phyloP scores from a whole-genome alignment of 2,888 invertebrate species.

The Busseola fusca region DNA sequence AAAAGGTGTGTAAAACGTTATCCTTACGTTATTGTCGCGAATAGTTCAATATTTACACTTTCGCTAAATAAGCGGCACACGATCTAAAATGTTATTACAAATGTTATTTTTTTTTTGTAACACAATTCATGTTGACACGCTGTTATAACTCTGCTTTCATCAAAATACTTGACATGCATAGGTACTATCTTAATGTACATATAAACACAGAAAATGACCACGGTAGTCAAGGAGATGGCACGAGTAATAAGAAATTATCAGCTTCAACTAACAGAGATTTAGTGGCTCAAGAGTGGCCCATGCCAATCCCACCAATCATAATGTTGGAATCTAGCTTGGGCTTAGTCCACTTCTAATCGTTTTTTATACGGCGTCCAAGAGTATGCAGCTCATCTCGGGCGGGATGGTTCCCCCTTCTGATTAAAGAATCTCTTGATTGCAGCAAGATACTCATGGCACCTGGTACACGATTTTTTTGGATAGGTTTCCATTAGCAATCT shows the following conservation, averaged over 20 bases:
- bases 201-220: slow-evolving; percentile 1
- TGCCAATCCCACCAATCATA: neutral
- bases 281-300: no score
- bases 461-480: neutral
- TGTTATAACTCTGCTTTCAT: slow-evolving; percentile 38
- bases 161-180: slow-evolving; percentile 32
- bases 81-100: slow-evolving; percentile 29
- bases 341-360: neutral
- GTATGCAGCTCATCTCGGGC: neutral
- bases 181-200: slow-evolving; percentile 13
- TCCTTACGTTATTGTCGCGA: slow-evolving; percentile 4
- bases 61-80: slow-evolving; percentile 38
- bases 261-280: neutral
- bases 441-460: neutral
- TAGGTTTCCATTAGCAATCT: neutral
- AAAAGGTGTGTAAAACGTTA: no score
- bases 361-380: neutral
- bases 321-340: neutral
- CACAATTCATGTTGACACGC: slow-evolving; percentile 34
- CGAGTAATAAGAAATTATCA: neutral
- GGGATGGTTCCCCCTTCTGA: neutral
- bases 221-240: neutral
- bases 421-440: neutral
- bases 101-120: no score
- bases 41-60: slow-evolving; percentile 39